These are phyloP conservation scores for Mormyrus proboscirostris DNA, from an alignment of 2,797 vertebrate genomes.

Conservation along the genomic window DNA sequence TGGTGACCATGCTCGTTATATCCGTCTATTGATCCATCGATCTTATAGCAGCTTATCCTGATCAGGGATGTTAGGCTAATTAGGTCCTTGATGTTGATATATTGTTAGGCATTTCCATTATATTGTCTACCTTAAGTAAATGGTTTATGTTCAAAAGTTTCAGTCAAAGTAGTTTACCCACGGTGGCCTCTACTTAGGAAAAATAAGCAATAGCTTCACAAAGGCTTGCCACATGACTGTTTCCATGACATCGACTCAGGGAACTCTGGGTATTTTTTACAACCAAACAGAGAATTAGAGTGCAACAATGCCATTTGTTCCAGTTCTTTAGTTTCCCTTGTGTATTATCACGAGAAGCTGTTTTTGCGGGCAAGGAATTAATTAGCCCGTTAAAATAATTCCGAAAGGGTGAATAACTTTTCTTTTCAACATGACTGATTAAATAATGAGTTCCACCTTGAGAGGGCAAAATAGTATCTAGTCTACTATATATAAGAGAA, in stretches of 20 bases:
- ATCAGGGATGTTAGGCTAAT: not conserved
- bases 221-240: not conserved
- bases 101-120: not conserved
- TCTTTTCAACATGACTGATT: constrained; percentile 4
- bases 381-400: constrained; percentile 14
- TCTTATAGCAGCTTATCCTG: not conserved
- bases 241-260: not conserved
- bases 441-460: constrained; percentile 4
- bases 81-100: not conserved
- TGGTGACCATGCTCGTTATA: not conserved
- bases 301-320: not conserved
- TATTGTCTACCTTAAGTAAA: not conserved
- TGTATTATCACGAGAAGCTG: not conserved
- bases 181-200: not conserved
- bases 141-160: not conserved
- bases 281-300: not conserved
- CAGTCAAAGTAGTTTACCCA: not conserved
- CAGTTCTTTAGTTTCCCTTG: not conserved
- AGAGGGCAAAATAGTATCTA: not conserved
- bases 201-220: not conserved
- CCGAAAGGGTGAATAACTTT: not conserved
- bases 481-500: not conserved
- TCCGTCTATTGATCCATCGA: not conserved
- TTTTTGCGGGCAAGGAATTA: not conserved
- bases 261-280: not conserved